Conservation (phyloP, 2,113 vertebrate genomes). For the Bambusicola thoracicus region DNA sequence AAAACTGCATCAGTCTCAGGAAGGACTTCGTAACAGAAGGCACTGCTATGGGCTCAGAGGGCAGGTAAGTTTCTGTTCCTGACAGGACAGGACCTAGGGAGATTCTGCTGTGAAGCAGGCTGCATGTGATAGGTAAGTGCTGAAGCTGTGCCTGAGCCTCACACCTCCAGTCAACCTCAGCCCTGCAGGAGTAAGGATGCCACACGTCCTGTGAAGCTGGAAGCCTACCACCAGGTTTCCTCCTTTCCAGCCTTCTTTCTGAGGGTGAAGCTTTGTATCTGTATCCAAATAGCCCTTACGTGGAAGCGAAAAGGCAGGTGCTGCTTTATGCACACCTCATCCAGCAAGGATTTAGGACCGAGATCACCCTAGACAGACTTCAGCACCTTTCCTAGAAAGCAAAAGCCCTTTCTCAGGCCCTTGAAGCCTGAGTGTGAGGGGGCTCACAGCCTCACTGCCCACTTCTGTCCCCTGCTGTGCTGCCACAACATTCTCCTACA, state of each 20-base stretch:
- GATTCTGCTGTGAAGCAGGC: background rate
- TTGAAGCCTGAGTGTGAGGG: background rate
- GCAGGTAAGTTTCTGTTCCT: background rate
- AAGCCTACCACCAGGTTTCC: background rate
- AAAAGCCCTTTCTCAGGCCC: background rate
- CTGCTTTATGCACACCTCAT: background rate
- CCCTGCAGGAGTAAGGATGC: background rate
- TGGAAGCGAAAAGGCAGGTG: background rate
- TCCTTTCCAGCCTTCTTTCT: background rate
- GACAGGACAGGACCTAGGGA: background rate
- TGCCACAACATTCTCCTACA: background rate
- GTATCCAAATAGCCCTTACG: background rate
- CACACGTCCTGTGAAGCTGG: background rate
- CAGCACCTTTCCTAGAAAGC: background rate
- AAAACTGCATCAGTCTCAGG: background rate
- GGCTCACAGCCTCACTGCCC: background rate
- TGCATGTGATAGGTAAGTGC: background rate
- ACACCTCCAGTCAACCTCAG: background rate
- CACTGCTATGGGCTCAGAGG: fast-evolving
- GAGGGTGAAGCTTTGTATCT: background rate
- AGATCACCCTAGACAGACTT: background rate
- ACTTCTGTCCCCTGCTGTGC: background rate
- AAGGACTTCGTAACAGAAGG: background rate
- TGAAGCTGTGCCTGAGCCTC: background rate
- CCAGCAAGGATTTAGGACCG: background rate